Evolutionary conservation across 92 coral and sea anemone genomes (phyloP).

Genomic region (Siderastrea radians): DNA sequence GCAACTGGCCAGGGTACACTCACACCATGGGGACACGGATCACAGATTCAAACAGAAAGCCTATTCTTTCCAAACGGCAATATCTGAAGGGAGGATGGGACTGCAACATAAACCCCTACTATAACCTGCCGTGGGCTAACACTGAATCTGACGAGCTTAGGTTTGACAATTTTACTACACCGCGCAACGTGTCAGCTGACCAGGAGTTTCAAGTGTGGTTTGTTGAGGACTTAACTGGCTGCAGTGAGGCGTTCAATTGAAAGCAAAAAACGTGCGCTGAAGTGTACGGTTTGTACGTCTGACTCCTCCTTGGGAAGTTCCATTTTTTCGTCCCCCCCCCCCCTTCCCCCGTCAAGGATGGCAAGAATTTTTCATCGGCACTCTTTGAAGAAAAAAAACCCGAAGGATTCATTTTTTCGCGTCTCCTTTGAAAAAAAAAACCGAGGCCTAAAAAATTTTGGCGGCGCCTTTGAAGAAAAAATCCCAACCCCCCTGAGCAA

Average conservation of each 20-base stretch:
- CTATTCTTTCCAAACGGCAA: background rate
- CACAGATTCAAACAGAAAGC: slow-evolving; percentile 3
- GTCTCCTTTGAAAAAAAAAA: background rate
- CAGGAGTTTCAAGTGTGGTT: slow-evolving; percentile 3
- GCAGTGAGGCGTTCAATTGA: background rate
- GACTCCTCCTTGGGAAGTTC: background rate
- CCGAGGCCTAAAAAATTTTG: background rate
- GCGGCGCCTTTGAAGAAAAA: background rate
- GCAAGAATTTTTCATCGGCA: background rate
- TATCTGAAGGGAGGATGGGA: background rate
- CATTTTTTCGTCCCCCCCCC: background rate
- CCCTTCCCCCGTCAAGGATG: background rate
- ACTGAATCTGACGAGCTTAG: background rate
- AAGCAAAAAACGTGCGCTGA: background rate
- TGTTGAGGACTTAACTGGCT: slow-evolving; percentile 1
- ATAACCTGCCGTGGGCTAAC: background rate
- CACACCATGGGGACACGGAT: background rate
- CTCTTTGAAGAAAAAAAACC: background rate
- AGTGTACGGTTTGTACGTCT: slow-evolving; percentile 6
- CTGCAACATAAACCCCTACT: background rate
- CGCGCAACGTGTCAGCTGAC: background rate
- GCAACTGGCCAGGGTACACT: background rate
- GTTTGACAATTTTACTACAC: background rate
- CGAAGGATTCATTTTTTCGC: background rate
- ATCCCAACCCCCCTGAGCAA: background rate